Evolutionary conservation across 2,113 vertebrate species (phyloP), one percentile per base, ranked within the genome.

Genomic region (Ptychochromis oligacanthus): DNA sequence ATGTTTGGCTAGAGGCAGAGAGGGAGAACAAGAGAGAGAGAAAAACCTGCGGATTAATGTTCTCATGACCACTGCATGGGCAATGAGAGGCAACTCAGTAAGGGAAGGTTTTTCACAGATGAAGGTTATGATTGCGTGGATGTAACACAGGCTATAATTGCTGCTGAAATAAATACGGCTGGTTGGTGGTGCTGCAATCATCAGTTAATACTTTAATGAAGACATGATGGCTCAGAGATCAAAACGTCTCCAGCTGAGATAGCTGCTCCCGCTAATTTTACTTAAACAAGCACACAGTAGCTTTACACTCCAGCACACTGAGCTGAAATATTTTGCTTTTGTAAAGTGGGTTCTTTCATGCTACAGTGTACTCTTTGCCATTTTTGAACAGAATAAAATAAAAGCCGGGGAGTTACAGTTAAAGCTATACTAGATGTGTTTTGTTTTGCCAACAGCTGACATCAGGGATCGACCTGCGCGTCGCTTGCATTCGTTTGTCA

Each of bases 161-260:
- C 77, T 31, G 18, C 61, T 78, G 90, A 87, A 83, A 85, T 81
- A 87, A 91, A 89, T 88, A 87, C 20, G 60, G 79, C 43, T 60
- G 88, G 78, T 72, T 75, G 83, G 83, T 49, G 72, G 77, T 77
- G 91, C 83, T 80, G 83, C 90, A 91, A 84, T 92, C 92, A 90
- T 92, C 34, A 40, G 76, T 91, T 94, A 91, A 92, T 87, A 87
- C 84, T 85, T 90, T 88, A 92, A 92, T 84, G 82, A 92, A 82
- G 84, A 83, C 84, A 46, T 82, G 85, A 87, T 88, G 81, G 87
- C 89, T 83, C 38, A 12, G 79, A 87, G 90, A 91, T 89, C 89
- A 86, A 80, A 88, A 88, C 70, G 80, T 90, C 80, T 82, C 77
- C 74, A 76, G 83, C 75, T 88, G 80, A 87, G 82, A 87, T 82